Conservation (phyloP, 2,113 vertebrate species). For the Todiramphus chloris region DNA sequence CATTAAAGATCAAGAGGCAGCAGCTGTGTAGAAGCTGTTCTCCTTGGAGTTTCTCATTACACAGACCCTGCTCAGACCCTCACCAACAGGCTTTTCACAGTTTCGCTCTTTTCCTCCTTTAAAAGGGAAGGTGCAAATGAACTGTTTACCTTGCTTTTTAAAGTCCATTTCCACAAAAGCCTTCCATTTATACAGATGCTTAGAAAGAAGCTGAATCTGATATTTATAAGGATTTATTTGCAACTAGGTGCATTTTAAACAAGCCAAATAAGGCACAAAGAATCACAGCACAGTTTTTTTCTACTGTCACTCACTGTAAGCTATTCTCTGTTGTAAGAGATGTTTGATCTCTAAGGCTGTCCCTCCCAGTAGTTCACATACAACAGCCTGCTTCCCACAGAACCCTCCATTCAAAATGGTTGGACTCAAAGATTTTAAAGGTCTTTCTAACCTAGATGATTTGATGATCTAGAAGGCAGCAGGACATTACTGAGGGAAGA, state of each 20-base stretch:
- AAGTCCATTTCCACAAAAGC: background rate
- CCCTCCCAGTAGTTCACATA: background rate
- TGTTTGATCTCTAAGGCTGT: background rate
- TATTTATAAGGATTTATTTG: background rate
- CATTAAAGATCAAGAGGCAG: conserved; percentile 66
- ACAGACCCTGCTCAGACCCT: conserved; percentile 40
- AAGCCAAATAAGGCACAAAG: background rate
- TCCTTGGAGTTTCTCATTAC: conserved; percentile 49
- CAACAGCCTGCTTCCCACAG: background rate
- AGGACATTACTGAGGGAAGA: background rate
- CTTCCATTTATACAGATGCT: background rate
- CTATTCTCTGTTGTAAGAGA: background rate
- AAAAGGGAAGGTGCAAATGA: background rate
- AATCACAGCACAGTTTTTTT: background rate
- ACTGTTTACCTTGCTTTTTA: background rate
- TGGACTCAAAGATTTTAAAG: too few relatives aligned
- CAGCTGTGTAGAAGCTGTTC: conserved; percentile 37
- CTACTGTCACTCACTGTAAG: background rate
- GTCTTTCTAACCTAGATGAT: too few relatives aligned
- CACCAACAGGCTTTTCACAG: background rate
- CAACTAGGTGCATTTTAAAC: background rate
- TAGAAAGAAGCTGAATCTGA: background rate
- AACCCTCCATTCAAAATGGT: background rate
- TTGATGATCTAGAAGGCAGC: background rate
- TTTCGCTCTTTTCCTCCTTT: conserved; percentile 1